These are phyloP conservation scores for Bos indicus DNA, from an alignment of 2,113 vertebrate species.

Conservation along the genomic window DNA sequence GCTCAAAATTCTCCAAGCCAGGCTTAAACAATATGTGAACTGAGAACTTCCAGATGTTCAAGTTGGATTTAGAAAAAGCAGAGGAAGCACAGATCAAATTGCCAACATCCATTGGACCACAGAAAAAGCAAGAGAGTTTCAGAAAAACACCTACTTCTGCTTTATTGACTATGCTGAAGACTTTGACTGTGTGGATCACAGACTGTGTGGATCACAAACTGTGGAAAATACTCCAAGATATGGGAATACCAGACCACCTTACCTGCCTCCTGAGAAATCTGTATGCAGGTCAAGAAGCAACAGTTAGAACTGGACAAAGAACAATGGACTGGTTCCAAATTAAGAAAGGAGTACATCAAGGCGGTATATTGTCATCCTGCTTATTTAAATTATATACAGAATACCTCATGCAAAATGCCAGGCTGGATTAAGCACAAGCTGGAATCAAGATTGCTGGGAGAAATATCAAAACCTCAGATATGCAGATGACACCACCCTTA, in stretches of 20 bases:
- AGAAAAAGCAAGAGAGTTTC: neutral
- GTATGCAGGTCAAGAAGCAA: neutral
- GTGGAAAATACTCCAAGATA: neutral
- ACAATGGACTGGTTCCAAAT: neutral
- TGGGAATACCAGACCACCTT: neutral
- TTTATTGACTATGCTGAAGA: neutral
- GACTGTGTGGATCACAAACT: neutral
- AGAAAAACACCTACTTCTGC: neutral
- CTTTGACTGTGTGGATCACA: neutral
- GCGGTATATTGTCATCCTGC: neutral
- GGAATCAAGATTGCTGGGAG: neutral
- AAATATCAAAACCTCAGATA: neutral
- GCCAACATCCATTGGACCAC: neutral
- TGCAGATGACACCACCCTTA: neutral
- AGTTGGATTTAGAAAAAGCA: neutral
- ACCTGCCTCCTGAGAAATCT: neutral
- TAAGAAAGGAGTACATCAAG: neutral
- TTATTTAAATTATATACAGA: neutral
- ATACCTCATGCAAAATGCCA: neutral
- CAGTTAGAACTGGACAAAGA: neutral
- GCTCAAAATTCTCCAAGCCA: neutral
- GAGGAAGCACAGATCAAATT: neutral
- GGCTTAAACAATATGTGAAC: neutral
- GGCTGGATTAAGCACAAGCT: neutral
- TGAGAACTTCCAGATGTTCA: neutral